Evolutionary conservation across 92 coral and sea anemone species (phyloP), one percentile per base, ranked within the genome.

Genomic region (Ricordea florida): DNA sequence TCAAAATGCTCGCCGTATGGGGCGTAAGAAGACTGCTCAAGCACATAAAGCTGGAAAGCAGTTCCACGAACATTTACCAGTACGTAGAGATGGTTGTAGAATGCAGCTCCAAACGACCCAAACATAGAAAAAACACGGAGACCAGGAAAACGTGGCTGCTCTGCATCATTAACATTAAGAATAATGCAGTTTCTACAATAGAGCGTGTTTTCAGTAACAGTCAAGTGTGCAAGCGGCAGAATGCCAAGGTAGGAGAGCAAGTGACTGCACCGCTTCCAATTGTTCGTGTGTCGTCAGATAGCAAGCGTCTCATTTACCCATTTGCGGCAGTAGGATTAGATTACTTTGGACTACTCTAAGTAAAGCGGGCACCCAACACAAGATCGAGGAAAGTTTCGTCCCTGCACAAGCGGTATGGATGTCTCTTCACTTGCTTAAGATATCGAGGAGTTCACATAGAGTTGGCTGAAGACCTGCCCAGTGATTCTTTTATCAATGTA

Each of bases 271-370:
- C n/a, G n/a, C n/a, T n/a, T n/a, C n/a, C n/a, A n/a, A 57, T 34
- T 0, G 80, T 84, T 11, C 53, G 80, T 56, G 44, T 69, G 22
- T 69, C 90, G 10, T 78, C 86, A n/a, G 90, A 83, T 56, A 78
- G 79, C 60, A 34, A 85, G 31, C 43, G 68, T n/a, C 50, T 78
- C 23, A 41, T 67, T 52, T 84, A 65, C 18, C 85, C 80, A 9
- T 85, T 78, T 42, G 79, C 90, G 44, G 85, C 90, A 16, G 90
- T 85, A 3, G 90, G 91, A 18, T 34, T 85, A 3, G 72, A 85
- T 18, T 79, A 81, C 15, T 72, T 81, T 21, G 87, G 81, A 28
- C 74, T 80, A 55, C 43, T 79, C 41, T 52, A 57, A 22, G 70
- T 71, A n/a, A 79, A 73, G 60, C 26, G 33, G 26, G 83, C 59